Evolutionary conservation across 2,888 invertebrate genomes (phyloP), one percentile per base, ranked within the genome.

Genomic region (Diaprepes abbreviatus): DNA sequence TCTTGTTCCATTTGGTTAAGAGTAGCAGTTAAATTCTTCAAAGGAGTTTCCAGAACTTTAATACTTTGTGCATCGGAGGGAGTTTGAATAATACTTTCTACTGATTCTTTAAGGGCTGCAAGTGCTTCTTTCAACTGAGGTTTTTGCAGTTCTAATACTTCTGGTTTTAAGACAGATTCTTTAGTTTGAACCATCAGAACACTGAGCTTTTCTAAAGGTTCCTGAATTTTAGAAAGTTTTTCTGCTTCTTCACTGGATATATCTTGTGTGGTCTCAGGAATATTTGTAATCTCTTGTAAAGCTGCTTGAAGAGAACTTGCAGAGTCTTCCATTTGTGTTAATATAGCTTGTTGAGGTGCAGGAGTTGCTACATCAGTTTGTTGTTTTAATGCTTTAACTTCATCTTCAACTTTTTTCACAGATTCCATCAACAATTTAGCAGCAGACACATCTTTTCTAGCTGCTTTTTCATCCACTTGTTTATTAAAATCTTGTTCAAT

Each of bases 301-400:
- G 64, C 59, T 28, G 21, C 36, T 52, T 60, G 19, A 16, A 74
- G 10, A 35, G 54, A 10, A 12, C 7, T 17, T 31, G 71, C 12
- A 16, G 71, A 55, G 19, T 73, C 58, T 40, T 69, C 67, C 5
- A 71, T 10, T 36, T 75, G 67, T n/a, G 66, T 67, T 6, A 73
- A 48, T 12, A 70, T 35, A 31, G 62, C 74, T 63, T 70, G 66
- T 17, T 74, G 71, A 19, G 73, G 60, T 9, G 21, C 16, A 3
- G 14, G 21, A 5, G 31, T n/a, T 5, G n/a, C n/a, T n/a, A 38
- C 10, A 9, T 62, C 24, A 9, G 54, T 12, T 31, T 43, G 10
- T 16, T 43, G 17, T 48, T 66, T 60, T 14, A 70, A 35, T 3
- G 17, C 5, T 6, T 62, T 17, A 10, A 71, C 54, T 14, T 64